phyloP scores from a whole-genome alignment of 2,113 vertebrate species.

The Halichoeres trimaculatus region DNA sequence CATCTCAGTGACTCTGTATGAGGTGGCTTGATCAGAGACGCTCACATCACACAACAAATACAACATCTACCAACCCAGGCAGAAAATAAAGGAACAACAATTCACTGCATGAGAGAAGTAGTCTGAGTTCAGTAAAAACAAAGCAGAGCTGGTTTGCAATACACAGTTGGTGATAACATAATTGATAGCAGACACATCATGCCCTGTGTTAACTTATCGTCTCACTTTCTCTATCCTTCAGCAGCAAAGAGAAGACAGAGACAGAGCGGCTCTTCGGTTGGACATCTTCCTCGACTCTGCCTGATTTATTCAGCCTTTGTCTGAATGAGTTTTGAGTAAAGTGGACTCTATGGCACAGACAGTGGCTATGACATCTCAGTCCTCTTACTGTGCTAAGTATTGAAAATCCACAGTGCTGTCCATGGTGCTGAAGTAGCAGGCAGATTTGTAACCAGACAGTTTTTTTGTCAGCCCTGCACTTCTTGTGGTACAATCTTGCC shows the following conservation, averaged over 20 bases:
- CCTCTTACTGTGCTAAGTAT: background rate
- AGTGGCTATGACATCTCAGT: background rate
- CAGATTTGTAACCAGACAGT: background rate
- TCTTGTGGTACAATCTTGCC: background rate
- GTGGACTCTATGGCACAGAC: background rate
- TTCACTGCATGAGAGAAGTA: background rate
- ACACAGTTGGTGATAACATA: background rate
- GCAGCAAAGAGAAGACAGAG: too few species aligned
- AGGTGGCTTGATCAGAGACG: conserved; percentile 44
- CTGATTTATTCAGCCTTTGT: background rate
- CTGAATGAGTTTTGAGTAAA: background rate
- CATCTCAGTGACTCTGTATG: conserved; percentile 24
- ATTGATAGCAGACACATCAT: background rate
- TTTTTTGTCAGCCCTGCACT: background rate
- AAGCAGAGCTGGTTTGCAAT: conserved; percentile 7
- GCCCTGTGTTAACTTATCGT: background rate
- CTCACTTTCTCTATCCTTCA: background rate
- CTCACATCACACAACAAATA: conserved; percentile 35
- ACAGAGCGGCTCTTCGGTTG: too few species aligned
- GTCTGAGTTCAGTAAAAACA: background rate
- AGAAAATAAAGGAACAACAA: background rate
- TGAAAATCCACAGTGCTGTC: background rate
- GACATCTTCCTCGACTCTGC: too few species aligned
- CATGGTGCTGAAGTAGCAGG: background rate
- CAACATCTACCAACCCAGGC: conserved; percentile 10